phyloP scores from a whole-genome alignment of 2,888 invertebrate genomes.

The Caenorhabditis wallacei region DNA sequence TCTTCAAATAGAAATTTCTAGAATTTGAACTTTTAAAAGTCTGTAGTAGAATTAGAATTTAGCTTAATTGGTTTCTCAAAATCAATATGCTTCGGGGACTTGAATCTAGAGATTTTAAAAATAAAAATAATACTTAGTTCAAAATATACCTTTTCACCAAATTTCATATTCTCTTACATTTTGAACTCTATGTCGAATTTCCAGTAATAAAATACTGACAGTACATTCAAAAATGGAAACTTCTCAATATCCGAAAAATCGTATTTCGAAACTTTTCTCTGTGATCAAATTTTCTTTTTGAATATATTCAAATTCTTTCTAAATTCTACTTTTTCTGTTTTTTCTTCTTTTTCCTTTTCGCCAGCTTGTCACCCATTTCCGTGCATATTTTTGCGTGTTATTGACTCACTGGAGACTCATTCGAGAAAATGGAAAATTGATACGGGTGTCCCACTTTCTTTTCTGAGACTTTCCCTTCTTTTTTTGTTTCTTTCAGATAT shows the following conservation, averaged over 20 bases:
- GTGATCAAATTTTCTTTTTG: constrained; percentile 7
- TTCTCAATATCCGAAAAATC: background rate
- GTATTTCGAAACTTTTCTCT: background rate
- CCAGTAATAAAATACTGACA: too few relatives aligned
- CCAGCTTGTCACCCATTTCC: constrained; percentile 50
- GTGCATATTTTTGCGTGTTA: constrained; percentile 45
- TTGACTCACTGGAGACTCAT: constrained; percentile 25
- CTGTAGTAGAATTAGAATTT: too few relatives aligned
- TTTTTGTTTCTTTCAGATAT: constrained; percentile 36
- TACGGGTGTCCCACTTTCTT: constrained; percentile 29
- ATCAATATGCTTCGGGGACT: too few relatives aligned
- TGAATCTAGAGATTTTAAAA: too few relatives aligned
- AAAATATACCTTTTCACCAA: too few relatives aligned
- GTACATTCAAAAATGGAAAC: too few relatives aligned
- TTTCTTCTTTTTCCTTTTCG: constrained; percentile 7
- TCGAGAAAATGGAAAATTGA: constrained; percentile 44
- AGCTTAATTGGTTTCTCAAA: too few relatives aligned
- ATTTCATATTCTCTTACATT: too few relatives aligned
- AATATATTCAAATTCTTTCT: constrained; percentile 7
- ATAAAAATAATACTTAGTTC: too few relatives aligned
- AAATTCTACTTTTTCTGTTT: background rate
- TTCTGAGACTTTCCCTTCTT: constrained; percentile 11
- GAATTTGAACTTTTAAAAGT: too few relatives aligned
- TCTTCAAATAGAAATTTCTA: too few relatives aligned
- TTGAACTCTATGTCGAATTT: too few relatives aligned